A percentile compares a stretch with the other conserved stretches of the same genome.
Conservation (phyloP, 2,113 vertebrate species). For the Ictidomys tridecemlineatus region DNA sequence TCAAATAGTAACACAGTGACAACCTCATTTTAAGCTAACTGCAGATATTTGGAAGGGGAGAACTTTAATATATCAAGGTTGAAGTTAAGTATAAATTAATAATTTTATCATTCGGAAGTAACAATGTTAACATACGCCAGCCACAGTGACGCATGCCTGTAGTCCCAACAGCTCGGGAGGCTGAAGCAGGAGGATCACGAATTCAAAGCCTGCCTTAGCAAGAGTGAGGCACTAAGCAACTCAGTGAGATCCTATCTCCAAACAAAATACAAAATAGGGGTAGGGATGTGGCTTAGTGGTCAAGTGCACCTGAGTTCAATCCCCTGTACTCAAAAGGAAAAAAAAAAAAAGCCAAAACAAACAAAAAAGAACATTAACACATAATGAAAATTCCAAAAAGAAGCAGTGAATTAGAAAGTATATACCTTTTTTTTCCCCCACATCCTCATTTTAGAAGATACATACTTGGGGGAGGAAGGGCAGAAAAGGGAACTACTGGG, state of each 20-base stretch:
- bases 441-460: slow-evolving; percentile 14
- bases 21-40: slow-evolving; percentile 27
- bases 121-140: not conserved
- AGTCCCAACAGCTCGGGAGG: too few species aligned
- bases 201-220: too few species aligned
- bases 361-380: not conserved
- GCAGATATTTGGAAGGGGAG: slow-evolving; percentile 39
- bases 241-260: too few species aligned
- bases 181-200: too few species aligned
- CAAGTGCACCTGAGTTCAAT: too few species aligned
- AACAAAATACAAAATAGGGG: too few species aligned
- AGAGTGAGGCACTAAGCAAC: too few species aligned
- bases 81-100: slow-evolving; percentile 49
- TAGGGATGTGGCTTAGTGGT: too few species aligned
- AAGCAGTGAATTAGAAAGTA: slow-evolving; percentile 51
- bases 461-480: not conserved
- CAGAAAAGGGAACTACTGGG: not conserved
- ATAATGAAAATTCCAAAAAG: slow-evolving; percentile 36
- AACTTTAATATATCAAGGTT: slow-evolving; percentile 6
- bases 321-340: too few species aligned
- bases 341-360: too few species aligned
- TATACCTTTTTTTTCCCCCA: not conserved
- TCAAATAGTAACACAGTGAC: slow-evolving; percentile 15
- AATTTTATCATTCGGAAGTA: slow-evolving; percentile 21
- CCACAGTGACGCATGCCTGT: too few species aligned